Evolutionary conservation across 1,140 invertebrate genomes (phyloP), one percentile per base, ranked within the genome.

Genomic region (Aphaenogaster floridana): DNA sequence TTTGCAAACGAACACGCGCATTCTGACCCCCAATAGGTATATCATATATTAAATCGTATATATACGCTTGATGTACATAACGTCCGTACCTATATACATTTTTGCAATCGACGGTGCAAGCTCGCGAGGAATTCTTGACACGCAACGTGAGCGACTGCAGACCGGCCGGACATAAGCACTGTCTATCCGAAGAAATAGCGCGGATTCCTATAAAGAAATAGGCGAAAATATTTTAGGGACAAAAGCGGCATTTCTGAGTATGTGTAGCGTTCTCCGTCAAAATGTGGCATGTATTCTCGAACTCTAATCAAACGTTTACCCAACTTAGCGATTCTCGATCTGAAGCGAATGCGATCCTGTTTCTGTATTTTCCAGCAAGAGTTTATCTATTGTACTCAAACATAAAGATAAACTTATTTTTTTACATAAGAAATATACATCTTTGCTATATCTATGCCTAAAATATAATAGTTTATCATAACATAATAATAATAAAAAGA

Each of bases 21-120:
- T 11, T 9, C 50, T 42, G 68, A 57, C 42, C 69, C 17, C 21
- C 80, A 34, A 63, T 84, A 50, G 69, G 15, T 61, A 9, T 76
- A 59, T 84, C 80, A 76, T 84, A 83, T 83, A 76, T 84, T 84
- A 84, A 84, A 50, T 28, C 5, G 54, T 39, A 17, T 42, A 45
- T 64, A n/a, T 21, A 57, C 52, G n/a, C 48, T 54, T 59, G 64
- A n/a, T 5, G 21, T 64, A 79, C 54, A 76, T 61, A 42, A 57
- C 66, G 6, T 59, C 21, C 17, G 34, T 57, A 21, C 21, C 21
- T 21, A 57, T 74, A 57, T 76, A 59, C 54, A 21, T 72, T 74
- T 74, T 52, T 68, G 68, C 80, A 48, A 59, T 83, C 68, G 68
- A 83, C 52, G 28, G 45, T 80, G 78, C 78, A 80, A 69, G 54